Percentiles rank a stretch among this genome's conserved stretches.
Evolutionary conservation across 2,113 vertebrate species (phyloP).

Genomic region (Echinops telfairi): DNA sequence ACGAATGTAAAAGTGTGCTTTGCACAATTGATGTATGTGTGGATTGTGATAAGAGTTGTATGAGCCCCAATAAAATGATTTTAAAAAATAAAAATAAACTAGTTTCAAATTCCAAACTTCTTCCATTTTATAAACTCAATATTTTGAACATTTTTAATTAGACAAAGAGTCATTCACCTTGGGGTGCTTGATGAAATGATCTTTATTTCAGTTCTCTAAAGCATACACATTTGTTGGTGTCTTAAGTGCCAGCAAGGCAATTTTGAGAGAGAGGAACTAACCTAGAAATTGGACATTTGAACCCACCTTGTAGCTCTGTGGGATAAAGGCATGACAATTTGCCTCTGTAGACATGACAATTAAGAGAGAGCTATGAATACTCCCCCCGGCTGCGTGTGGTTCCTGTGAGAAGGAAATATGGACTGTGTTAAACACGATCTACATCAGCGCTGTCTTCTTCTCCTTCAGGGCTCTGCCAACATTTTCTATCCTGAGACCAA

Average conservation of each 20-base stretch:
- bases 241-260: background rate
- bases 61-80: too few relatives aligned
- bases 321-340: background rate
- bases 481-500: background rate
- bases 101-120: background rate
- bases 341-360: background rate
- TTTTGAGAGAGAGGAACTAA: background rate
- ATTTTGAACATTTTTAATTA: conserved; percentile 23
- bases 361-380: background rate
- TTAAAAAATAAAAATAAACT: too few relatives aligned
- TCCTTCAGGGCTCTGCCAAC: conserved; percentile 17
- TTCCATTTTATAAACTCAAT: background rate
- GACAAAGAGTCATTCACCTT: background rate
- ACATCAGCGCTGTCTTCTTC: conserved; percentile 16
- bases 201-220: background rate
- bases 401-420: background rate
- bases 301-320: background rate
- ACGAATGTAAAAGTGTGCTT: too few relatives aligned
- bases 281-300: background rate
- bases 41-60: too few relatives aligned
- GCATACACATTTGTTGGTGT: background rate
- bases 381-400: background rate
- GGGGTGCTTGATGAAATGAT: background rate
- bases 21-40: too few relatives aligned
- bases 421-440: background rate